Base-by-base conservation (phyloP, 2,888 invertebrate species). In the Mythimna albipuncta region DNA sequence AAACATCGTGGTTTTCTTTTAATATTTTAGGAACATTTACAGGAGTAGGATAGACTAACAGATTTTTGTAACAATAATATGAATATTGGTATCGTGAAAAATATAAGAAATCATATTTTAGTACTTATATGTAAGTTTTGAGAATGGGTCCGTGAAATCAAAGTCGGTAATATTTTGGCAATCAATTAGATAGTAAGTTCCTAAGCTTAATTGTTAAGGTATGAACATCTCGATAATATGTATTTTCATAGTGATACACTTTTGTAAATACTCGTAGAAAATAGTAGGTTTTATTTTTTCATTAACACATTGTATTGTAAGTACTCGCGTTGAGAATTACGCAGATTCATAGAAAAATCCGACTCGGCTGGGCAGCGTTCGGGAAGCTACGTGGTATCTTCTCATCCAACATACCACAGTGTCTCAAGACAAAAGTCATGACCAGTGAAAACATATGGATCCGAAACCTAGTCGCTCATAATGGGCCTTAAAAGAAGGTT, bases 91-190 rank as follows among this genome's bases (percentile, higher is more conserved):
- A 21, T 58, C n/a, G 3, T 70, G 44, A 19, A 70, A 70, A 35
- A 70, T 61, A 62, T 63, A 69, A 21, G 41, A 54, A 62, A 69
- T 54, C 16, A 68, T 61, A 68, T 61, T 68, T 68, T 54, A 41
- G 13, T 44, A 54, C 26, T 26, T 26, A 26, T 61, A 69, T 2
- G 21, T 32, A 41, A 59, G 58, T 11, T 21, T 38, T 38, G 38
- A 7, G 38, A 38, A 7, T 6, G 38, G 38, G 38, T 38, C 38
- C 7, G 38, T 38, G n/a, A 66, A 66, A 44, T 66, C 66, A 32
- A 57, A 32, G 13, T 57, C 2, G 10, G 41, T 10, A 10, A 41
- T 10, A 41, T 41, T 41, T 41, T 41, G 41, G 10, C 10, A 41
- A 41, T 54, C 41, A 9, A 61, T 68, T 52, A 61, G 38, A n/a